Base-by-base conservation (phyloP, 2,113 vertebrate genomes). In the Orientallactaga bullata region DNA sequence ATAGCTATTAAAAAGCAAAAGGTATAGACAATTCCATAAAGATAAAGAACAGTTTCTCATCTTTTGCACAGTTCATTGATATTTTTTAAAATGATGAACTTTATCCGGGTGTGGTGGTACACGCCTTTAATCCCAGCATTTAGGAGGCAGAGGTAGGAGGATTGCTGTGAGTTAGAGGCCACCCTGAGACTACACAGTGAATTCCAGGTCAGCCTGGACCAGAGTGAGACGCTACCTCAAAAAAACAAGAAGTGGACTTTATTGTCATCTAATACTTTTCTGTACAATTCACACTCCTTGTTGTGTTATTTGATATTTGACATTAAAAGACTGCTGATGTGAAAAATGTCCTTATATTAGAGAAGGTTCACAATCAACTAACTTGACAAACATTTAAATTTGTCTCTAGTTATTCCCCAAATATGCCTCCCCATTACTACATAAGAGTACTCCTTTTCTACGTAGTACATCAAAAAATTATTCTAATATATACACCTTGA, bases 391-490 rank as follows among this genome's bases (percentile, higher is more conserved):
- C 5, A 89, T 80, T 79, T 65, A 63, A 47, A 82, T 65, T 35
- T 77, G 20, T 90, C 60, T 61, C 51, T 77, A 18, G 71, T 71
- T 82, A 91, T 51, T 79, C 13, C 30, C 60, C n/a, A 91, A 94
- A 79, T 63, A 65, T 37, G 74, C 21, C 30, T 58, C 26, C 74
- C 28, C n/a, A 2, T 58, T 74, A 80, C 35, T 66, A 11, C 5
- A 55, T 84, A 63, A 82, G 7, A 51, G 4, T 55, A 24, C 12
- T 84, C 55, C 55, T 13, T 83, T 87, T 65, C 35, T n/a, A 85
- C 58, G 42, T 32, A 65, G 39, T 21, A 91, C 2, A 20, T 51
- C 35, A 81, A 86, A 72, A 85, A n/a, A 23, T 42, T 60, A 4
- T 80, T 63, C 26, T 17, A 15, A 47, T 47, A 80, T 24, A 82